phyloP scores from a whole-genome alignment of 2,113 vertebrate species.

The Gymnorhina tibicen region DNA sequence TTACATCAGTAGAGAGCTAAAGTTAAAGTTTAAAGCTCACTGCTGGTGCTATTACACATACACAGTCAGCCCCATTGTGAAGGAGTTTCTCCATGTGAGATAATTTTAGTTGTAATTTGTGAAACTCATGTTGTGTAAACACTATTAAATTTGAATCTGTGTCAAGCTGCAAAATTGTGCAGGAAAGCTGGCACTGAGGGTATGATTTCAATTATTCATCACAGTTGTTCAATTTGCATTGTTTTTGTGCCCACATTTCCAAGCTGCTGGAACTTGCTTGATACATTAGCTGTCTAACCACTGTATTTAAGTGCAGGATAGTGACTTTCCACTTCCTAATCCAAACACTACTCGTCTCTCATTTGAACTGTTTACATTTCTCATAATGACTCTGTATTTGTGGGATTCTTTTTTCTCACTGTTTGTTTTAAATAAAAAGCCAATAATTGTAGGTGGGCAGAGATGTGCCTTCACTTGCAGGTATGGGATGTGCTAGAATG shows the following conservation, averaged over 20 bases:
- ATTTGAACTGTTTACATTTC: background rate
- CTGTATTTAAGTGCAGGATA: background rate
- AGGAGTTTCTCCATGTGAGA: background rate
- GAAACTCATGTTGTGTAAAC: constrained; percentile 23
- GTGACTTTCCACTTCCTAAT: background rate
- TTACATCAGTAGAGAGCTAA: background rate
- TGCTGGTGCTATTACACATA: background rate
- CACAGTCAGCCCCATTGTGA: background rate
- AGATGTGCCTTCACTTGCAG: background rate
- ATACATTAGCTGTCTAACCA: constrained; percentile 25
- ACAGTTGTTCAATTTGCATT: constrained; percentile 38
- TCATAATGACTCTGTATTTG: background rate
- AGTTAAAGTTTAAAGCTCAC: background rate
- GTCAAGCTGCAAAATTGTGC: constrained; percentile 21
- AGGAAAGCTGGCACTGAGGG: background rate
- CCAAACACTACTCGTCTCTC: background rate
- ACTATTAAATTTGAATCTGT: constrained; percentile 32
- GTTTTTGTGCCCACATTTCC: constrained; percentile 34
- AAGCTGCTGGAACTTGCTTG: constrained; percentile 38
- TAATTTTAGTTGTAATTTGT: background rate
- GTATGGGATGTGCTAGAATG: background rate
- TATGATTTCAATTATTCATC: constrained; percentile 59
- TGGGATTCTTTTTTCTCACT: background rate
- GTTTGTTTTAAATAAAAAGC: background rate
- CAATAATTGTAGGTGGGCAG: background rate